Base-by-base conservation (phyloP, 2,888 invertebrate species). In the Stenodera caucasica region DNA sequence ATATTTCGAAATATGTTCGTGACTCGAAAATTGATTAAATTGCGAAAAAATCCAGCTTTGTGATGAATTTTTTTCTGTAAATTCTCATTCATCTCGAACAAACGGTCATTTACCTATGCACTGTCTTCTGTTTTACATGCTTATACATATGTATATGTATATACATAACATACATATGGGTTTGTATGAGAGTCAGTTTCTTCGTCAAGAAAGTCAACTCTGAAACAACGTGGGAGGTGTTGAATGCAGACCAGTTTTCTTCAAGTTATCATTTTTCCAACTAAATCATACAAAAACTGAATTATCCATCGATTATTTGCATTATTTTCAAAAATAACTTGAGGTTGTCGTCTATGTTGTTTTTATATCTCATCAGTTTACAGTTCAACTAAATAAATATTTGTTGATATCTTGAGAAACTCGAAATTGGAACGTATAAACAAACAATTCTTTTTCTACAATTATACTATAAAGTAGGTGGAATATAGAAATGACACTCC, bases 221-320 rank as follows among this genome's bases (percentile, higher is more conserved):
- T 40, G 29, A 40, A 15, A 40, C 18, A 40, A 40, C 40, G 40
- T 40, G 40, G 40, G 40, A 40, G 40, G 40, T 21, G 40, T 40
- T 40, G 9, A 40, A 40, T n/a, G n/a, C 40, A 40, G 40, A 40
- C 40, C 40, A 40, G 40, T 40, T 40, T 40, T n/a, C n/a, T n/a
- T 18, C 40, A 40, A 7, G 32, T 32, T 32, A 2, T 21, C 18
- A 21, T 40, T 2, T 26, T 26, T 5, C 26, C 5, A 26, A 26
- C 26, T 26, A 26, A 4, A 26, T 26, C 26, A 26, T 26, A 26
- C 26, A 26, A 5, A n/a, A n/a, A n/a, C n/a, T n/a, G n/a, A n/a
- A 26, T 5, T 26, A 5, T 26, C 26, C 26, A 26, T 26, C 2
- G 26, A 26, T 26, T 26, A 26, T 26, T 26, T 26, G 2, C 2